These are phyloP conservation scores for Tenebrosternarchus preto DNA, from an alignment of 2,113 vertebrate genomes.

Conservation along the genomic window DNA sequence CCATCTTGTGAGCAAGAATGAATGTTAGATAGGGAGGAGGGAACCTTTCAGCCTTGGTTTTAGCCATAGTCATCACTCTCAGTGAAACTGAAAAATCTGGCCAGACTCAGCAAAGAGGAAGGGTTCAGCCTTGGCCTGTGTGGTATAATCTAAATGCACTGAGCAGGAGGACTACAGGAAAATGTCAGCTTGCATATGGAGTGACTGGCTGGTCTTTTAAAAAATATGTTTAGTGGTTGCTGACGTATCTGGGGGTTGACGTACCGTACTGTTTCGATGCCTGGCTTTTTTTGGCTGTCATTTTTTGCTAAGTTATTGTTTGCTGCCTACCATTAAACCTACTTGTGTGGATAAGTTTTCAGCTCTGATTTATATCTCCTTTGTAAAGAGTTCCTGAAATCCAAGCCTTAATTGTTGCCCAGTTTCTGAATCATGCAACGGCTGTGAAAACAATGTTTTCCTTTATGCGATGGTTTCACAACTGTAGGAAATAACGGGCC, in stretches of 20 bases:
- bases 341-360: neutral
- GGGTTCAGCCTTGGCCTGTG: conserved; percentile 26
- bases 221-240: no score
- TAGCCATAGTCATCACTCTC: conserved; percentile 27
- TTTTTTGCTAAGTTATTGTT: neutral
- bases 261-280: no score
- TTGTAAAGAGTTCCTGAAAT: conserved; percentile 11
- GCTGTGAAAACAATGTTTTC: conserved; percentile 59
- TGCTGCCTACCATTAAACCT: neutral
- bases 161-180: neutral
- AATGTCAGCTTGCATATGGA: neutral
- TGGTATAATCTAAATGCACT: neutral
- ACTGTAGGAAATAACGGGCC: conserved; percentile 63
- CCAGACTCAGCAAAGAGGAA: conserved; percentile 31
- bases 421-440: conserved; percentile 33
- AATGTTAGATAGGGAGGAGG: neutral
- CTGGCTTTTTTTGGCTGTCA: neutral
- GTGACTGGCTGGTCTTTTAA: neutral
- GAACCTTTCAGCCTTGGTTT: conserved; percentile 16
- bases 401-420: conserved; percentile 19
- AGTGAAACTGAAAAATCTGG: conserved; percentile 34
- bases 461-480: conserved; percentile 56
- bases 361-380: neutral
- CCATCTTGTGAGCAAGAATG: neutral
- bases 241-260: neutral